Conservation (phyloP, 2,797 vertebrate species). For the Valencia hispanica region DNA sequence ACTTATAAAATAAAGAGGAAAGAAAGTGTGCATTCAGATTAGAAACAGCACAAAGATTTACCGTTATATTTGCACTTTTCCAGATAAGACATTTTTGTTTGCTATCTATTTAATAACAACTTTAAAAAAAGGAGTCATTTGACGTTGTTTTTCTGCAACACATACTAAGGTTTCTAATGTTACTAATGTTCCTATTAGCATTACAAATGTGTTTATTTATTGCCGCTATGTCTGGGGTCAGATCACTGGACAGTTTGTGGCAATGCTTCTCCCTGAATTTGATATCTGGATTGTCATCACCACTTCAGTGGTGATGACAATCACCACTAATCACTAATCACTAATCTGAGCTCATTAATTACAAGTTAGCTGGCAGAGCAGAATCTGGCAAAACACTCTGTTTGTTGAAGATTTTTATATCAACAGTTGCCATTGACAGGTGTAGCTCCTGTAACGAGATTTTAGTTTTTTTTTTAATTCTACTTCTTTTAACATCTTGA, state of each 20-base stretch:
- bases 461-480: too few relatives aligned
- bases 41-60: not conserved
- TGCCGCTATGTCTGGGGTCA: not conserved
- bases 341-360: constrained; percentile 51
- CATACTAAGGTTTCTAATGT: too few relatives aligned
- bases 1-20: not conserved
- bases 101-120: not conserved
- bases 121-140: too few relatives aligned
- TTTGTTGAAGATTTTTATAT: too few relatives aligned
- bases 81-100: not conserved
- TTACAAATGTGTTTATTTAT: too few relatives aligned
- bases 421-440: too few relatives aligned
- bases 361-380: constrained; percentile 46
- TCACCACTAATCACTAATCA: too few relatives aligned
- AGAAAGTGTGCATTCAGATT: not conserved
- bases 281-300: constrained; percentile 28
- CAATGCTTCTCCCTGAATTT: not conserved
- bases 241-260: not conserved
- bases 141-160: too few relatives aligned
- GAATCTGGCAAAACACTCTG: constrained; percentile 28
- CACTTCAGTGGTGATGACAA: constrained; percentile 28
- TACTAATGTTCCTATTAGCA: too few relatives aligned
- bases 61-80: not conserved
- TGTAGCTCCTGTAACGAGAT: too few relatives aligned
- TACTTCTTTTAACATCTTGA: too few relatives aligned